Evolutionary conservation across 2,888 invertebrate genomes (phyloP).

Genomic region (Ernsta delagoae): DNA sequence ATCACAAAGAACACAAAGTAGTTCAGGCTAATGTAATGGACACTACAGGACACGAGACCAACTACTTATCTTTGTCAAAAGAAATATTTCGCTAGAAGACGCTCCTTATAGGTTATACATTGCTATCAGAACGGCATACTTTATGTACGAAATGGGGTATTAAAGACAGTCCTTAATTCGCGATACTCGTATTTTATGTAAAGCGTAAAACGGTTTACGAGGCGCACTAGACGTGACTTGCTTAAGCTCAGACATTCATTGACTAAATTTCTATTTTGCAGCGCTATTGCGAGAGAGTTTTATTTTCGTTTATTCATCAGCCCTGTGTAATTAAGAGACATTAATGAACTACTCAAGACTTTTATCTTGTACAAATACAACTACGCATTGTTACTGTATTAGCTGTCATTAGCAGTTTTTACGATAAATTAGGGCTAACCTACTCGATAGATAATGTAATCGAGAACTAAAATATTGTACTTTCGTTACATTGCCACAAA

Average conservation of each 20-base stretch:
- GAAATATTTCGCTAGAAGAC: constrained; percentile 6
- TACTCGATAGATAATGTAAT: too few relatives aligned
- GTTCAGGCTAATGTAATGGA: constrained; percentile 36
- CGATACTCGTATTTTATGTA: constrained; percentile 43
- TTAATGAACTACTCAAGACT: constrained; percentile 5
- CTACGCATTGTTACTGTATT: not conserved
- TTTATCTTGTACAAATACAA: not conserved
- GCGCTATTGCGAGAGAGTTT: constrained; percentile 14
- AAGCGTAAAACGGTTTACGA: constrained; percentile 44
- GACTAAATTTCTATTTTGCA: constrained; percentile 23
- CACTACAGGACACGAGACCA: constrained; percentile 25
- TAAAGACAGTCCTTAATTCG: constrained; percentile 36
- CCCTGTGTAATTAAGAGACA: constrained; percentile 3
- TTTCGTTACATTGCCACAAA: too few relatives aligned
- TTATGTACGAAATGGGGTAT: constrained; percentile 44
- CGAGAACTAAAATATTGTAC: too few relatives aligned
- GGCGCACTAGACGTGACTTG: constrained; percentile 43
- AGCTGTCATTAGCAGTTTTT: not conserved
- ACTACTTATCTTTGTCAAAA: constrained; percentile 31
- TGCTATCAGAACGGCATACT: constrained; percentile 20
- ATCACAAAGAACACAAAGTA: constrained; percentile 37
- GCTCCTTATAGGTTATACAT: not conserved
- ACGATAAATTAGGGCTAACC: not conserved
- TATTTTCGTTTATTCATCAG: constrained; percentile 20
- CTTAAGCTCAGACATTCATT: constrained; percentile 35